Evolutionary conservation across 1,140 invertebrate genomes (phyloP).

Genomic region (Monomorium pharaonis): DNA sequence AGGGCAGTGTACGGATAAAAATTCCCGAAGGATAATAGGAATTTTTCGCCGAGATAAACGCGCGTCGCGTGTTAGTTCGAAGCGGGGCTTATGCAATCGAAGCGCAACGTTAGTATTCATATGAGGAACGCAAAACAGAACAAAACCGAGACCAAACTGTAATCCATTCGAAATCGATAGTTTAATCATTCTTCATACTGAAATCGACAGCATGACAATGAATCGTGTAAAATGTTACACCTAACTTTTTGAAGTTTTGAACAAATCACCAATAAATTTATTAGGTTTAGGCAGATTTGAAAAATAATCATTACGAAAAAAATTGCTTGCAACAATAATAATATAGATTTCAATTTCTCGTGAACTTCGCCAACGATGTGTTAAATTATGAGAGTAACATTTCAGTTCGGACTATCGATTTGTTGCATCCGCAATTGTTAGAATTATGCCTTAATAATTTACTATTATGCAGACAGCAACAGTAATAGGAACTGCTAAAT

Average conservation of each 20-base stretch:
- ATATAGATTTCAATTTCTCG: neutral
- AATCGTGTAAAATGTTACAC: neutral
- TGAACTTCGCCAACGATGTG: neutral
- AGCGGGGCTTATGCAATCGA: neutral
- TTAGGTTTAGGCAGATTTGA: neutral
- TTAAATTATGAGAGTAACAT: conserved; percentile 16
- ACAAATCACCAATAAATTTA: neutral
- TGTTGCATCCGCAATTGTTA: neutral
- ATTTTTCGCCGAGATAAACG: conserved; percentile 61
- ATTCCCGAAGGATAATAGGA: conserved; percentile 66
- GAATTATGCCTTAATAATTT: conserved; percentile 41
- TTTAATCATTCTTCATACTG: neutral
- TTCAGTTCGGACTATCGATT: neutral
- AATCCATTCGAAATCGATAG: neutral
- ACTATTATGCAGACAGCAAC: neutral
- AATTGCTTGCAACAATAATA: neutral
- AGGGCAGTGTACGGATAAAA: conserved; percentile 60
- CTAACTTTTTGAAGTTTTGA: neutral
- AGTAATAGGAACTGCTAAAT: neutral
- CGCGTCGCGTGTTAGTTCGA: conserved; percentile 24
- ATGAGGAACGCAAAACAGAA: neutral
- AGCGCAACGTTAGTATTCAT: neutral
- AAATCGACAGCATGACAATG: neutral
- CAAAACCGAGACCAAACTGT: neutral
- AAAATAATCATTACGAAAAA: neutral